phyloP scores from a whole-genome alignment of 2,888 invertebrate species.

The Conchocele bisecta region DNA sequence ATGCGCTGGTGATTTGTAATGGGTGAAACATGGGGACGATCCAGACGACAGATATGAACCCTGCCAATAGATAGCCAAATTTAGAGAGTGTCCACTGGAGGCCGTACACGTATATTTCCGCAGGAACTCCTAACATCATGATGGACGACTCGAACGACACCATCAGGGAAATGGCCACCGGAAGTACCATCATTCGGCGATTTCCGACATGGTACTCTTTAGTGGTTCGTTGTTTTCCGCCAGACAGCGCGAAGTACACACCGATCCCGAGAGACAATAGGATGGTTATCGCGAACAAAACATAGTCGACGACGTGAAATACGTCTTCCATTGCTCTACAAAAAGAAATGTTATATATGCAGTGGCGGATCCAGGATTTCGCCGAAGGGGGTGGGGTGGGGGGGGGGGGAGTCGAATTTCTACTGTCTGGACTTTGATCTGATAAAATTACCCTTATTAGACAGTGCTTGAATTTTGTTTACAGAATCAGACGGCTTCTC shows the following conservation, averaged over 20 bases:
- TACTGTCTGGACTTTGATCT: too few species aligned
- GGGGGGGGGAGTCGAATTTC: too few species aligned
- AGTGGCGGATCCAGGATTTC: too few species aligned
- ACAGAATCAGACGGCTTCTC: too few species aligned
- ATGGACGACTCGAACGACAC: conserved; percentile 82
- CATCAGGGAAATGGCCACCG: conserved; percentile 81
- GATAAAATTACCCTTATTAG: too few species aligned
- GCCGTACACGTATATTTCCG: conserved; percentile 75
- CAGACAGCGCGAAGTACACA: conserved; percentile 84
- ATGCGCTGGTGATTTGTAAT: conserved; percentile 69
- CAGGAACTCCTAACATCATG: conserved; percentile 77
- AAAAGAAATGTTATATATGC: too few species aligned
- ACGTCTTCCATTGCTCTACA: too few species aligned
- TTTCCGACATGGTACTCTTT: conserved; percentile 81
- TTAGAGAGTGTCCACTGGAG: conserved; percentile 57
- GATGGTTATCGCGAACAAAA: conserved; percentile 77
- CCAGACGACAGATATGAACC: conserved; percentile 59
- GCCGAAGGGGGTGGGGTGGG: too few species aligned
- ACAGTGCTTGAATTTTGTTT: too few species aligned
- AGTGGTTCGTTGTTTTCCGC: conserved; percentile 84
- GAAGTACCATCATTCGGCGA: conserved; percentile 79
- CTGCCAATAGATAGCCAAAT: conserved; percentile 58
- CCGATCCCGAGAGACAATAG: conserved; percentile 79
- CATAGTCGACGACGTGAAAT: conserved; percentile 66
- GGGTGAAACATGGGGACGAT: conserved; percentile 67